Evolutionary conservation across 2,888 invertebrate species (phyloP).

Genomic region (Electrophaes corylata): DNA sequence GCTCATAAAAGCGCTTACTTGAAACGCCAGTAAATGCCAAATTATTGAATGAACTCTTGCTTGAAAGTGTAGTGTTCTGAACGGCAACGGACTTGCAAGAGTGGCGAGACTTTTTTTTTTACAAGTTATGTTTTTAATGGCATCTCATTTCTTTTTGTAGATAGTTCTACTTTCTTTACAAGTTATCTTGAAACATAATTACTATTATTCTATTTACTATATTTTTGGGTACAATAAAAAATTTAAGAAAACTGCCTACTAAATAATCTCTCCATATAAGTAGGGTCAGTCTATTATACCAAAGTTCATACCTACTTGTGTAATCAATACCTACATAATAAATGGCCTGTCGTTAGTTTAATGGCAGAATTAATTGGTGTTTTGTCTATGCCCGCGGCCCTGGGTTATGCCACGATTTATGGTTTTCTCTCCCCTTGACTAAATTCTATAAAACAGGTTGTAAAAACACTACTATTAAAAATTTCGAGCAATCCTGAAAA

Average conservation of each 20-base stretch:
- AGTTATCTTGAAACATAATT: no score
- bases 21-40: no score
- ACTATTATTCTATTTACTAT: no score
- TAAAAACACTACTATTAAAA: neutral
- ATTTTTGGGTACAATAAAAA: no score
- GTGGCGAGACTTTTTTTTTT: no score
- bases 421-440: slow-evolving; percentile 14
- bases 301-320: slow-evolving; percentile 14
- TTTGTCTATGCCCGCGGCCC: slow-evolving; percentile 63
- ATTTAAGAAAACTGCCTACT: neutral
- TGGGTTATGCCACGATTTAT: slow-evolving; percentile 54
- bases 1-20: no score
- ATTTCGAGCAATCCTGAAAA: neutral
- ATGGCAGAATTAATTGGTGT: slow-evolving; percentile 76
- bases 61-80: no score
- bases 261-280: neutral
- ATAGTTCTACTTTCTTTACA: no score
- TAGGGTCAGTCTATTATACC: slow-evolving; percentile 5
- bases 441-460: neutral
- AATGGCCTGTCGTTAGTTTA: slow-evolving; percentile 64
- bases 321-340: slow-evolving; percentile 32
- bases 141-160: no score
- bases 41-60: no score
- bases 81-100: no score
- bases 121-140: no score